A percentile compares a stretch with the other conserved stretches of the same genome.
Conservation (phyloP, 2,888 invertebrate species). For the Cybosia mesomella region DNA sequence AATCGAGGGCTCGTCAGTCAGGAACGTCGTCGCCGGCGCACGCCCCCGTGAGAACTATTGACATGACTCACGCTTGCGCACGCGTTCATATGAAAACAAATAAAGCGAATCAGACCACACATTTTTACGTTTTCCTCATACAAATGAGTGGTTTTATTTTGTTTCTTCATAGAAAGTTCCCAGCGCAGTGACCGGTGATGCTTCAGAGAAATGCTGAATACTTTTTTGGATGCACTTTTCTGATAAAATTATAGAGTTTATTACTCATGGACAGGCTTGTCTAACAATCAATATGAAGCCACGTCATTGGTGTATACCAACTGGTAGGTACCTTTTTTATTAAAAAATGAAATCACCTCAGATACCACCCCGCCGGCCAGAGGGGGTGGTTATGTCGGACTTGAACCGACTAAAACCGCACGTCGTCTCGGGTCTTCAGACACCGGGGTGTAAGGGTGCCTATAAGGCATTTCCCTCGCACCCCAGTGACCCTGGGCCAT, state of each 20-base stretch:
- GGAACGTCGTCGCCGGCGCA: conserved; percentile 28
- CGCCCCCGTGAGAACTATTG: conserved; percentile 33
- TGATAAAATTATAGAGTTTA: not conserved
- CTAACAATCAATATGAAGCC: no score
- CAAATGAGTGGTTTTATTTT: conserved; percentile 17
- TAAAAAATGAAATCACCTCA: no score
- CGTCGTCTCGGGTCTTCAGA: no score
- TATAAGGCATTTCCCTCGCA: no score
- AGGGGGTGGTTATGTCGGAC: no score
- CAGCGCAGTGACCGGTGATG: conserved; percentile 5
- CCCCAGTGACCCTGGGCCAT: no score
- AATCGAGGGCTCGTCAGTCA: conserved; percentile 22
- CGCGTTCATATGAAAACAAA: conserved; percentile 30
- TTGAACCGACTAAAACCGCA: no score
- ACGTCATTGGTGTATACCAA: no score
- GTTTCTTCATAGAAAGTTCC: conserved; percentile 14
- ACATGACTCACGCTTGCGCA: conserved; percentile 29
- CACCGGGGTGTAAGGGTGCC: no score
- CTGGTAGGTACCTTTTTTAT: no score
- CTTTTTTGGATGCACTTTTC: conserved; percentile 3
- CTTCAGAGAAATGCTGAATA: conserved; percentile 17
- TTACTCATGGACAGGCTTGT: no score
- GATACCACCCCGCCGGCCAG: no score
- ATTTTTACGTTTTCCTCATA: conserved; percentile 37
- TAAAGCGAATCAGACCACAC: conserved; percentile 16